phyloP scores from a whole-genome alignment of 2,797 vertebrate genomes.

The Periparus ater region DNA sequence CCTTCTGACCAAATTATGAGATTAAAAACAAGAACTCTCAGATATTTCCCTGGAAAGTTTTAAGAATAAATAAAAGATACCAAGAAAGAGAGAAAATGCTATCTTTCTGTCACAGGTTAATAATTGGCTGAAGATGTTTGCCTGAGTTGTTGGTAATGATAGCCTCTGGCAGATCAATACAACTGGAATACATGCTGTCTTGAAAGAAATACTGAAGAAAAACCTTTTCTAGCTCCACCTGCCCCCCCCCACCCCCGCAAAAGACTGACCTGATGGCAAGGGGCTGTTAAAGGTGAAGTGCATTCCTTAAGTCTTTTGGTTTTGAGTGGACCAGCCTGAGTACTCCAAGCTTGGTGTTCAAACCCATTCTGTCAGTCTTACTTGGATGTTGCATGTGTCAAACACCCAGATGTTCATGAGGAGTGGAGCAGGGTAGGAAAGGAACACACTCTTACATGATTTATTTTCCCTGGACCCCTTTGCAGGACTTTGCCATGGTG shows the following conservation, averaged over 20 bases:
- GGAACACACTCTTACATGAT: background rate
- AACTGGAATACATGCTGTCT: conserved; percentile 24
- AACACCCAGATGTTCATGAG: background rate
- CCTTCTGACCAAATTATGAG: conserved; percentile 39
- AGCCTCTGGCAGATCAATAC: conserved; percentile 60
- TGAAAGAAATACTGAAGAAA: conserved; percentile 25
- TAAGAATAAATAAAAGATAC: conserved; percentile 44
- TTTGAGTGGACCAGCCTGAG: background rate
- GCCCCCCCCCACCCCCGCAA: background rate
- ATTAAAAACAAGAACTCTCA: conserved; percentile 45
- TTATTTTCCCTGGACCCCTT: background rate
- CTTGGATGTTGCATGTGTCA: background rate
- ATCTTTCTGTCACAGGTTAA: conserved; percentile 44
- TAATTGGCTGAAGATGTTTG: conserved; percentile 51
- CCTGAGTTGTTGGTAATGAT: conserved; percentile 47
- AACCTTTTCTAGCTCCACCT: background rate
- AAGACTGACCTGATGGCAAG: background rate
- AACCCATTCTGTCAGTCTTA: background rate
- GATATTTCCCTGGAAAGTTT: conserved; percentile 54
- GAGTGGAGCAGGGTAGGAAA: background rate
- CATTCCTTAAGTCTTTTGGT: background rate
- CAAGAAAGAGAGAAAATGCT: conserved; percentile 8
- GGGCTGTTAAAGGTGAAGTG: background rate
- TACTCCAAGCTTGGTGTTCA: background rate
- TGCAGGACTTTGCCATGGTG: fast-evolving